These are phyloP conservation scores for Trichopoda pennipes DNA, from an alignment of 2,888 invertebrate species.

Conservation along the genomic window DNA sequence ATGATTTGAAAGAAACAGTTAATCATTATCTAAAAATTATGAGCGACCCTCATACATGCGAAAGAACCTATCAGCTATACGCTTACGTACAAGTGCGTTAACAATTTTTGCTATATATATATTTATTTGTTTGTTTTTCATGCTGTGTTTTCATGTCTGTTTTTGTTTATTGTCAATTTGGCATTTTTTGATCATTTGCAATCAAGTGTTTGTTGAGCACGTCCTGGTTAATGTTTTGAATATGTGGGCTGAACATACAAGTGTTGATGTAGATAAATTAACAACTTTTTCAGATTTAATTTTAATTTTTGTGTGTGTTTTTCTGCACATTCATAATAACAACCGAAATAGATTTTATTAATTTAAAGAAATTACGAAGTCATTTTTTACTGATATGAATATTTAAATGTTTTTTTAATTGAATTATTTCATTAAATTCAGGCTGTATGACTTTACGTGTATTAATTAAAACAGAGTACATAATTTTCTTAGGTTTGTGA, in stretches of 20 bases:
- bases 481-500: too few relatives aligned
- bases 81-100: slow-evolving; percentile 56
- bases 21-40: too few relatives aligned
- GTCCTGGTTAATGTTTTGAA: slow-evolving; percentile 43
- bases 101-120: slow-evolving; percentile 51
- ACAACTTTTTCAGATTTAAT: slow-evolving; percentile 41
- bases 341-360: slow-evolving; percentile 49
- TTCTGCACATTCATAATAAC: slow-evolving; percentile 42
- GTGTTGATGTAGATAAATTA: slow-evolving; percentile 66
- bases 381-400: background rate
- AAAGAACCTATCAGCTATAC: slow-evolving; percentile 29
- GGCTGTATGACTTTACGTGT: too few relatives aligned
- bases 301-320: background rate
- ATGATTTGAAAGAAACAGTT: too few relatives aligned
- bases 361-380: slow-evolving; percentile 21
- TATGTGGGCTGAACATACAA: slow-evolving; percentile 66
- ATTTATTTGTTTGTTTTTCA: slow-evolving; percentile 38
- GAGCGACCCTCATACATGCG: background rate
- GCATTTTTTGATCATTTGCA: slow-evolving; percentile 48
- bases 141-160: background rate
- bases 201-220: slow-evolving; percentile 39
- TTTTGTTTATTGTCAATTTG: background rate
- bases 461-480: too few relatives aligned
- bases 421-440: too few relatives aligned
- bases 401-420: too few relatives aligned